These are phyloP conservation scores for Drosophila saltans DNA, from an alignment of 1,140 invertebrate species.

Conservation along the genomic window DNA sequence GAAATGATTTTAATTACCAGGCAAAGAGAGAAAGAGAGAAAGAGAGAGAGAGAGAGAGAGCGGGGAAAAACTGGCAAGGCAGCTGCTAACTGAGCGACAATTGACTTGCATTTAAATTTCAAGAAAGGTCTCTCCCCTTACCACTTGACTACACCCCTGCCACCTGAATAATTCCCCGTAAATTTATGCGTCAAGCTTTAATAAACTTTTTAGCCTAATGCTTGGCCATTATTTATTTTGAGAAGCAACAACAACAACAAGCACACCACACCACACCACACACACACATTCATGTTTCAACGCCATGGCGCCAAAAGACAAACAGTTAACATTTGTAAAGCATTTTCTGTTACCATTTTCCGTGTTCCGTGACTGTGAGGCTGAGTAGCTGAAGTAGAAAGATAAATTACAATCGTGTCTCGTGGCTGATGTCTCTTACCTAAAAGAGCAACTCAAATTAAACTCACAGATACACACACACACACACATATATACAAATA, in stretches of 20 bases:
- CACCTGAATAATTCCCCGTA: constrained; percentile 9
- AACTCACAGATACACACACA: constrained; percentile 23
- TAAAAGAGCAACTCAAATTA: constrained; percentile 55
- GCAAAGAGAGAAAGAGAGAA: too few relatives aligned
- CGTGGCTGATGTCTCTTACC: constrained; percentile 31
- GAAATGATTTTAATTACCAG: constrained; percentile 82
- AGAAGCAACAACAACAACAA: constrained; percentile 33
- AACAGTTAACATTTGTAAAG: constrained; percentile 79
- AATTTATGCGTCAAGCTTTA: constrained; percentile 70
- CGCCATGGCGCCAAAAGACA: constrained; percentile 73
- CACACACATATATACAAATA: constrained; percentile 30
- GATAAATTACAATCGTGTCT: constrained; percentile 75
- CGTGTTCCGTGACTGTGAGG: constrained; percentile 50
- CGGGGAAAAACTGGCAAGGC: constrained; percentile 21
- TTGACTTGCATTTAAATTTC: constrained; percentile 32
- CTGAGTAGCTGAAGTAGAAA: constrained; percentile 30
- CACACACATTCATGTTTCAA: constrained; percentile 53
- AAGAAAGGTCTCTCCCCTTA: not conserved
- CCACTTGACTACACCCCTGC: not conserved
- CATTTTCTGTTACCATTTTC: constrained; percentile 61
- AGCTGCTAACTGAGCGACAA: constrained; percentile 65
- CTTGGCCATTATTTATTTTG: constrained; percentile 67
- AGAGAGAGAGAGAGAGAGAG: not conserved
- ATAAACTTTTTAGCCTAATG: constrained; percentile 79
- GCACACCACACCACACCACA: not conserved